A percentile compares a stretch with the other conserved stretches of the same genome.
phyloP scores from a whole-genome alignment of 1,140 invertebrate genomes.

The Radopholus similis region DNA sequence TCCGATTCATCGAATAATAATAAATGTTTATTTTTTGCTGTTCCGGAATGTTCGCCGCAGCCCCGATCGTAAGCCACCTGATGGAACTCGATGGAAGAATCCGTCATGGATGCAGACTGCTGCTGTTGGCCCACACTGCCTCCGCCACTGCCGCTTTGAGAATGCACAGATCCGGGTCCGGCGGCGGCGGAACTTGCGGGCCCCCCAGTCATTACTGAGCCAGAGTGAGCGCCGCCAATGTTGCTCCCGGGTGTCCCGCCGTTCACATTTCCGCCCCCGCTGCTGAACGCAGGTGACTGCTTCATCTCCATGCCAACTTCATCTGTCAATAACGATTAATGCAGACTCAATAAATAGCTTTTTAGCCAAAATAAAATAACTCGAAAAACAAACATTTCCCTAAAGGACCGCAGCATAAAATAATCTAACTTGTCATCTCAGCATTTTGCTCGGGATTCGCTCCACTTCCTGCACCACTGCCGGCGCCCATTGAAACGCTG shows the following conservation, averaged over 20 bases:
- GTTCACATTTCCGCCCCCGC: constrained; percentile 12
- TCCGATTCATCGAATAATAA: neutral
- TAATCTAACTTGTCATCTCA: too few species aligned
- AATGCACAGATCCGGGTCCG: constrained; percentile 19
- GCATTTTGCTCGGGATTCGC: neutral
- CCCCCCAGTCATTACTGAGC: neutral
- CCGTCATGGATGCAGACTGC: neutral
- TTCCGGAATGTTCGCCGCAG: too few species aligned
- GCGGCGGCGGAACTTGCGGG: neutral
- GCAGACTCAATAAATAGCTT: too few species aligned
- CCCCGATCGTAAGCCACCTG: neutral
- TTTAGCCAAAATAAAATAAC: too few species aligned
- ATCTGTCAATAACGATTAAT: too few species aligned
- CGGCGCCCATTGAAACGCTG: neutral
- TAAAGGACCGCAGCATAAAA: too few species aligned
- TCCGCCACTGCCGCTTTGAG: constrained; percentile 18
- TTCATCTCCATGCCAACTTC: constrained; percentile 32
- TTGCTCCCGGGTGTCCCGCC: constrained; percentile 20
- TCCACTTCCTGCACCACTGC: neutral
- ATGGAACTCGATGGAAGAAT: constrained; percentile 4
- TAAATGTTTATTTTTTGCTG: too few species aligned
- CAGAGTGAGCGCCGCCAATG: neutral
- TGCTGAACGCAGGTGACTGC: constrained; percentile 27
- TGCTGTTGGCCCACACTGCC: constrained; percentile 2
- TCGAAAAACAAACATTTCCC: too few species aligned